Base-by-base conservation (phyloP, 2,888 invertebrate genomes). In the Tetragonisca angustula region DNA sequence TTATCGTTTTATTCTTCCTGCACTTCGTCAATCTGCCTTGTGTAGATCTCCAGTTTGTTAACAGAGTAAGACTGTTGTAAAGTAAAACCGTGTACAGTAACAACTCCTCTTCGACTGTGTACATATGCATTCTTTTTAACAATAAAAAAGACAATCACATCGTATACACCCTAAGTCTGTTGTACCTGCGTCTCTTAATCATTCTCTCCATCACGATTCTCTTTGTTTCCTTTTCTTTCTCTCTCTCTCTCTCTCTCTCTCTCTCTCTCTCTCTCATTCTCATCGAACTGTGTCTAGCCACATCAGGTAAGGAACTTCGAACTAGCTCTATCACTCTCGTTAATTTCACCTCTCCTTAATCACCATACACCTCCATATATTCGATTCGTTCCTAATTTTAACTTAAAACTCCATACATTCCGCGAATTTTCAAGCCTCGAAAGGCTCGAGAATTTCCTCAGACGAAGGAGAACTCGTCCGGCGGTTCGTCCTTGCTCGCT, bases 61-160 rank as follows among this genome's bases (percentile, higher is more conserved):
- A 21, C 17, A 49, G 13, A 73, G 21, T 24, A 52, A 59, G 13
- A 15, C 56, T 9, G 61, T 61, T 56, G 56, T 67, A 64, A 64
- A 74, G 36, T 43, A 36, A 68, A 27, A 67, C 19, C 69, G 54
- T 69, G 50, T 81, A 69, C 36, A 54, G 50, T 67, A 61, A 71
- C 52, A 4, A 56, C 52, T 24, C 75, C 68, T 72, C 50, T 56
- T 36, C 62, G 36, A 73, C 36, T 82, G 50, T 83, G 83, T 76
- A 83, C 54, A 82, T 76, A 76, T 21, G 56, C 61, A 21, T 81
- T 65, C 73, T 72, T 74, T 83, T 50, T 62, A 62, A 83, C 68
- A 84, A 76, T 70, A 76, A 52, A 70, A 68, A 82, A 71, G 54
- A 52, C 43, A 43, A 43, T 43, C 43, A 43, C n/a, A 75, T 67